Evolutionary conservation across 1,140 invertebrate species (phyloP), one percentile per base, ranked within the genome.

Genomic region (Pseudomyrmex flavicornis): DNA sequence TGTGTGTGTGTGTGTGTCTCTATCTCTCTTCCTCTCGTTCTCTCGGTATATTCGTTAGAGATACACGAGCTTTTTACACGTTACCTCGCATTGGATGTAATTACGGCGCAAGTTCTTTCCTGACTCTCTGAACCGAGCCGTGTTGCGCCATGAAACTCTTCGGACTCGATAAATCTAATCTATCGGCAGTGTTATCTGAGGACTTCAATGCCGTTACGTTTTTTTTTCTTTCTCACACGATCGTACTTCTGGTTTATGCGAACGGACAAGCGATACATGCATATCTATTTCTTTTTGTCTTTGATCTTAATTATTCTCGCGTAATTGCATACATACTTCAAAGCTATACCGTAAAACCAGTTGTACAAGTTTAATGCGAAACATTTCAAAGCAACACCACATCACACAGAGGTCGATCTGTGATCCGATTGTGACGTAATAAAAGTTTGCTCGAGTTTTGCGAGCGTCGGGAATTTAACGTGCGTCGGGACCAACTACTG

Each of bases 31-130:
- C 17, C 70, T 56, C 70, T 62, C 48, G 12, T 50, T 22, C 46
- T 74, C 44, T 35, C 70, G 70, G 50, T 72, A 46, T 70, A 52
- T 70, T 79, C 77, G 20, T 46, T 50, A 26, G 48, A 77, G 74
- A 77, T 77, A 66, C 74, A 68, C 50, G 63, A 44, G 48, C 82
- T 88, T 87, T 89, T 86, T 86, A 62, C 76, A 35, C 80, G 54
- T 65, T 84, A 79, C 82, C 68, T 87, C 63, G 62, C 63, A 74
- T 83, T 83, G 77, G 84, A 84, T 85, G 90, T 88, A 82, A 88
- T 84, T 86, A 85, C 82, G 82, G 66, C 85, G 86, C 90, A 90
- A 90, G 75, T 77, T 85, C 65, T 84, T 80, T 44, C 70, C 9
- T 46, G 20, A 65, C 65, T 35, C 35, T 35, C 35, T 73, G 62